phyloP scores from a whole-genome alignment of 1,140 invertebrate species.

The Papilio dardanus region DNA sequence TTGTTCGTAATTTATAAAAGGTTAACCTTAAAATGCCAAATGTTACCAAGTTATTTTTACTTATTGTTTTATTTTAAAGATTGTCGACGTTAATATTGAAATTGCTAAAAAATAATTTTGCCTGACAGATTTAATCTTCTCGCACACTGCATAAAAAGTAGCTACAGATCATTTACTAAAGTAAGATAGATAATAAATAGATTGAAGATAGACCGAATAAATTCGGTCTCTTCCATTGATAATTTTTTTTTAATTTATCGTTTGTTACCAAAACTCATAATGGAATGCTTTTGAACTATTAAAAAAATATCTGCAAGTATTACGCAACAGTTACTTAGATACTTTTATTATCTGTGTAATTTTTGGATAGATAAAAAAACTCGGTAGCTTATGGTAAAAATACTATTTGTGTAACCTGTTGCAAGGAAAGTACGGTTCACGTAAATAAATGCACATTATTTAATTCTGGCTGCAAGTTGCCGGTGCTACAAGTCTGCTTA shows the following conservation, averaged over 20 bases:
- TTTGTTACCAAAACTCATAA: no score
- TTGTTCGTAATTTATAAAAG: slow-evolving; percentile 18
- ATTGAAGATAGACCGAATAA: no score
- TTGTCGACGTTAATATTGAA: neutral
- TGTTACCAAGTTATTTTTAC: neutral
- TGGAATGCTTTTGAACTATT: no score
- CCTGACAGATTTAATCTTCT: no score
- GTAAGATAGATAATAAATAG: no score
- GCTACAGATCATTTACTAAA: no score
- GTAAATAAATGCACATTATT: slow-evolving; percentile 25
- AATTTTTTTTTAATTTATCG: no score
- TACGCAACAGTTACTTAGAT: no score
- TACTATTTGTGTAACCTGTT: slow-evolving; percentile 11
- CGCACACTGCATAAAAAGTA: neutral
- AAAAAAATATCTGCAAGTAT: no score
- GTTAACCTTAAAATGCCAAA: neutral
- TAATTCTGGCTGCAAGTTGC: neutral
- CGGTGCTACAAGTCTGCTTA: neutral
- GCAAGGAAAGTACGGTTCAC: neutral
- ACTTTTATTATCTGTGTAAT: neutral
- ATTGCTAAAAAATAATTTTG: neutral
- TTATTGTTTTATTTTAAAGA: neutral
- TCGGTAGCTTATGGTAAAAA: neutral
- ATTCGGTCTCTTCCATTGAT: no score
- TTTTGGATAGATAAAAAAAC: neutral